phyloP scores from a whole-genome alignment of 2,797 vertebrate species.

The Ceryle rudis region DNA sequence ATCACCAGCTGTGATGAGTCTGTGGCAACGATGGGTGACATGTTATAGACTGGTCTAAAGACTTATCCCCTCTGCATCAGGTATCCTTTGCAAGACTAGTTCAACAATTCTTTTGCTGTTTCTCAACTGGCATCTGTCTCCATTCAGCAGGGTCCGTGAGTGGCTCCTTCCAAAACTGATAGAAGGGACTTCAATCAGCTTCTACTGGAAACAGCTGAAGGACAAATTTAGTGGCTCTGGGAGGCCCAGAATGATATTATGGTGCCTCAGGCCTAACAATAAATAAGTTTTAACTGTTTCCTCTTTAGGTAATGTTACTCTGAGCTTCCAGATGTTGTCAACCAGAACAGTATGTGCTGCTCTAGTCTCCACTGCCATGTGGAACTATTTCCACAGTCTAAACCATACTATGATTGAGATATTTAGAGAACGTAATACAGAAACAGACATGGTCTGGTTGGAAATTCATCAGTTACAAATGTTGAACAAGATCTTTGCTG shows the following conservation, averaged over 20 bases:
- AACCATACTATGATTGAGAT: background rate
- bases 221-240: background rate
- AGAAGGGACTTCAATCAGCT: background rate
- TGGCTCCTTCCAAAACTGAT: background rate
- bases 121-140: background rate
- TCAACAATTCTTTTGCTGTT: background rate
- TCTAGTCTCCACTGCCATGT: background rate
- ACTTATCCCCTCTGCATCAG: background rate
- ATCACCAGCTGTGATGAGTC: background rate
- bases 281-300: background rate
- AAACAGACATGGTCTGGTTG: background rate
- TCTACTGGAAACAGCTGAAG: background rate
- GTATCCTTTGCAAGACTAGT: background rate
- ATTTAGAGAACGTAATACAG: constrained; percentile 4
- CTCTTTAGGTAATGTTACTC: background rate
- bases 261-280: background rate
- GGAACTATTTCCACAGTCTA: background rate
- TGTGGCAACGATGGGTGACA: background rate
- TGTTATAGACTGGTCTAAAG: background rate
- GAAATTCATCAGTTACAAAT: constrained; percentile 18
- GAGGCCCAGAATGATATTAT: background rate
- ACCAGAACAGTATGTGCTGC: background rate
- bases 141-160: background rate
- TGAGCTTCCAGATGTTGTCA: background rate
- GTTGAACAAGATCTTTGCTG: background rate